Percentiles rank a stretch among this genome's conserved stretches.
These are phyloP conservation scores for Lepus europaeus DNA, from an alignment of 2,113 vertebrate genomes.

Conservation along the genomic window DNA sequence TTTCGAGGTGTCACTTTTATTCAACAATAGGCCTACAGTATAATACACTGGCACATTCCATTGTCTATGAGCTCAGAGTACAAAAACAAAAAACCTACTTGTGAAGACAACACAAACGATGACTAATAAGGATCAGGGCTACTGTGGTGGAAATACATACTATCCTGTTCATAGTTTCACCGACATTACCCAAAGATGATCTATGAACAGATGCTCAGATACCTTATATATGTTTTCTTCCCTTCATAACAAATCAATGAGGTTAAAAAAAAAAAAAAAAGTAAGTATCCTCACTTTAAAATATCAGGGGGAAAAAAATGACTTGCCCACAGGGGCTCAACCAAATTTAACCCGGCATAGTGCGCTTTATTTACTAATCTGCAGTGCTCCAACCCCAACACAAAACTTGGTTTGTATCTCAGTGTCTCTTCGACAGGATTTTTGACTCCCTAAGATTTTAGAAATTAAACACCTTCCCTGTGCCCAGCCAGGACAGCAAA, in stretches of 20 bases:
- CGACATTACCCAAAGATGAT: background rate
- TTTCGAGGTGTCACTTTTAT: slow-evolving; percentile 33
- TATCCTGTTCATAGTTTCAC: background rate
- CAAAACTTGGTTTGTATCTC: background rate
- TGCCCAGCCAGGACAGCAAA: background rate
- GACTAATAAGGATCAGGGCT: background rate
- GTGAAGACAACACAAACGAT: background rate
- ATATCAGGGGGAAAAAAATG: background rate
- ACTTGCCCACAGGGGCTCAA: background rate
- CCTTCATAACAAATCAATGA: slow-evolving; percentile 38
- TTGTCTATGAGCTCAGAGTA: background rate
- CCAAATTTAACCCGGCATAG: background rate
- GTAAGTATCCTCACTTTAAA: background rate
- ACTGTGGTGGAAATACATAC: background rate
- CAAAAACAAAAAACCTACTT: slow-evolving; percentile 1
- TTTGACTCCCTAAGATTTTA: background rate
- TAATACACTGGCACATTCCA: background rate
- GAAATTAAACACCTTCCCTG: background rate
- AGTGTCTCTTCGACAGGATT: background rate
- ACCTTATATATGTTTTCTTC: background rate
- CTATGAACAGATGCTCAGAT: background rate
- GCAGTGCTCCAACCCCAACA: background rate
- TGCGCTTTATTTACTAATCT: background rate
- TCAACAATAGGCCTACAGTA: background rate
- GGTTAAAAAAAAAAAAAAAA: background rate